phyloP scores from a whole-genome alignment of 2,888 invertebrate genomes.

The Crematogaster levior region DNA sequence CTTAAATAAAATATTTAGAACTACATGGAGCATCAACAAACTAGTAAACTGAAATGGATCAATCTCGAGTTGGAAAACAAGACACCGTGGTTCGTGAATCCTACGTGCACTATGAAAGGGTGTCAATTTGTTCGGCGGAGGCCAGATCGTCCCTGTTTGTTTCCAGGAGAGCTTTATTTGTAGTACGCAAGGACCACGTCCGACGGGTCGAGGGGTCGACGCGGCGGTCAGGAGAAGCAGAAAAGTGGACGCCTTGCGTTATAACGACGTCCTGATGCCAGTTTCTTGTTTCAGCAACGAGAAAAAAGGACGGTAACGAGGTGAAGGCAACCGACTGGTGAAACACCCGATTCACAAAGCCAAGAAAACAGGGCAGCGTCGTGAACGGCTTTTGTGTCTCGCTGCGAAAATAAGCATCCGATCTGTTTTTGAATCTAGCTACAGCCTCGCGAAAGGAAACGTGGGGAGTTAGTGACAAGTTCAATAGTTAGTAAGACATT shows the following conservation, averaged over 20 bases:
- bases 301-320: conserved; percentile 75
- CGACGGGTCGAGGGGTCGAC: conserved; percentile 48
- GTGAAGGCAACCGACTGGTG: conserved; percentile 60
- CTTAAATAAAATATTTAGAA: conserved; percentile 6
- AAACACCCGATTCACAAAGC: conserved; percentile 69
- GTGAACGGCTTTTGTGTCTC: conserved; percentile 23
- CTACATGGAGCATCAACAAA: conserved; percentile 9
- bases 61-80: conserved; percentile 62
- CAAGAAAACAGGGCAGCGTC: conserved; percentile 43
- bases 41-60: conserved; percentile 63
- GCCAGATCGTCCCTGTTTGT: conserved; percentile 79
- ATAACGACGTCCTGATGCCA: conserved; percentile 83
- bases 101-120: conserved; percentile 70
- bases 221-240: conserved; percentile 33
- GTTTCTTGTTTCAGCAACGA: conserved; percentile 82
- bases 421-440: neutral
- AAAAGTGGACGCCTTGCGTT: conserved; percentile 75
- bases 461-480: neutral
- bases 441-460: neutral
- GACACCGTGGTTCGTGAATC: conserved; percentile 50
- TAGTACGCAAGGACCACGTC: conserved; percentile 78
- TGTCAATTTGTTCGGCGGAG: conserved; percentile 80
- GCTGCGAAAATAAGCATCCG: conserved; percentile 30
- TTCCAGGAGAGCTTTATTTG: conserved; percentile 81
- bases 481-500: neutral